phyloP scores from a whole-genome alignment of 1,140 invertebrate genomes.

The Nebria ingens region DNA sequence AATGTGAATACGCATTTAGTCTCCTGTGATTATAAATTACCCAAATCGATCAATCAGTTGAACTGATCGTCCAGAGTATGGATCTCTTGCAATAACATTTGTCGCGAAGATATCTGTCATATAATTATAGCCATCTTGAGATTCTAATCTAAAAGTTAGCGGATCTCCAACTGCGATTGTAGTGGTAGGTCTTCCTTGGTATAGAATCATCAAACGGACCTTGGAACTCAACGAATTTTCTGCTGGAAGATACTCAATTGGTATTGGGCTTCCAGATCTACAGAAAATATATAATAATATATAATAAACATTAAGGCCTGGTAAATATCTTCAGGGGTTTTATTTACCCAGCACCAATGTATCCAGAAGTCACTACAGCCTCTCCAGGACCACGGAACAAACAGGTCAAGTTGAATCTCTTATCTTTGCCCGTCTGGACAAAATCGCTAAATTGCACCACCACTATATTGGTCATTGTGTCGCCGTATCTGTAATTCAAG shows the following conservation, averaged over 20 bases:
- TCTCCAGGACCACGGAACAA: constrained; percentile 82
- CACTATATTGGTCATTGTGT: constrained; percentile 88
- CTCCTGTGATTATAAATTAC: too few species aligned
- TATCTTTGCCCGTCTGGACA: constrained; percentile 82
- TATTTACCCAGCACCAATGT: constrained; percentile 83
- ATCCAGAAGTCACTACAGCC: constrained; percentile 84
- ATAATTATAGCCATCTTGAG: constrained; percentile 82
- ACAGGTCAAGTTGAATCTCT: constrained; percentile 85
- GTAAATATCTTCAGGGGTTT: too few species aligned
- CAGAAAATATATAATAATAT: constrained; percentile 20
- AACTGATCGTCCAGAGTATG: constrained; percentile 79
- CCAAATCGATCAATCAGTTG: constrained; percentile 82
- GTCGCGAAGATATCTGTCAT: constrained; percentile 84
- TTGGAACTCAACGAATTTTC: constrained; percentile 83
- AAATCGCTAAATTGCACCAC: constrained; percentile 90
- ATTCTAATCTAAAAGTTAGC: constrained; percentile 78
- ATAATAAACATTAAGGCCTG: background rate
- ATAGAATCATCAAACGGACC: constrained; percentile 73
- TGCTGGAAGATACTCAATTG: constrained; percentile 81
- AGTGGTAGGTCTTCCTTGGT: constrained; percentile 81
- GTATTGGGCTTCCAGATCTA: constrained; percentile 79
- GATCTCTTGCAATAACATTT: constrained; percentile 86
- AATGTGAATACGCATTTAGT: too few species aligned
- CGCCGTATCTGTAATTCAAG: constrained; percentile 67
- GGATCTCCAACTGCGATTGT: constrained; percentile 92